phyloP scores from a whole-genome alignment of 2,888 invertebrate species.

The Lasioglossum marginatum region DNA sequence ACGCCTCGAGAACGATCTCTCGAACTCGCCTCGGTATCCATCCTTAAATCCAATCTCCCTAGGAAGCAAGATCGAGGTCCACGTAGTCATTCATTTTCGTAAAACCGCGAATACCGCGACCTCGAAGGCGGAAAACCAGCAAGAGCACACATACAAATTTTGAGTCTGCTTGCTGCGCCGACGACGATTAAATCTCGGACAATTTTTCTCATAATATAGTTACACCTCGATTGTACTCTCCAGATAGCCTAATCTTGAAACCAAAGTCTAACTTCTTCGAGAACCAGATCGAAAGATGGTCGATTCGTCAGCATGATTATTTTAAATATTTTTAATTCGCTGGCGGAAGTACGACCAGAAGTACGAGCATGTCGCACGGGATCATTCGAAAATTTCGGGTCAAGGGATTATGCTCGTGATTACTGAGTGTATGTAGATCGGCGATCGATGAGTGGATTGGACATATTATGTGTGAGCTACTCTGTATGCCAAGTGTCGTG shows the following conservation, averaged over 20 bases:
- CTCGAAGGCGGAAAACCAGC: conserved; percentile 12
- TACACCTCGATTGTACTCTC: conserved; percentile 9
- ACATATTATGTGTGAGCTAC: background rate
- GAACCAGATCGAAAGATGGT: conserved; percentile 8
- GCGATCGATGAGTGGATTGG: conserved; percentile 8
- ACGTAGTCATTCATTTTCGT: background rate
- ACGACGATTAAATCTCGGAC: conserved; percentile 4
- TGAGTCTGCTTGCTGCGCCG: conserved; percentile 21
- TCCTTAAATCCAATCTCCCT: background rate
- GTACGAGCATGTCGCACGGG: conserved; percentile 59
- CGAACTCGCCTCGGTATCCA: background rate
- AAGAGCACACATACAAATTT: conserved; percentile 13
- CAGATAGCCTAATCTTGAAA: background rate
- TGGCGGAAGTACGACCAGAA: conserved; percentile 57
- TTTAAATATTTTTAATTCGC: conserved; percentile 5
- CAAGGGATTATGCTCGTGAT: conserved; percentile 1
- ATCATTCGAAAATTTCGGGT: conserved; percentile 19
- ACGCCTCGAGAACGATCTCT: background rate
- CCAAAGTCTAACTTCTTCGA: background rate
- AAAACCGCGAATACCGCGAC: conserved; percentile 32
- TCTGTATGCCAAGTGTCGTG: conserved; percentile 31
- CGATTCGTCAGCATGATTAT: background rate
- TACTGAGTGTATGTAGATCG: conserved; percentile 10
- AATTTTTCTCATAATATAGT: conserved; percentile 17
- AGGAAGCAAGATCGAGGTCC: conserved; percentile 32